Evolutionary conservation across 2,113 vertebrate genomes (phyloP).

Genomic region (Astur gentilis): DNA sequence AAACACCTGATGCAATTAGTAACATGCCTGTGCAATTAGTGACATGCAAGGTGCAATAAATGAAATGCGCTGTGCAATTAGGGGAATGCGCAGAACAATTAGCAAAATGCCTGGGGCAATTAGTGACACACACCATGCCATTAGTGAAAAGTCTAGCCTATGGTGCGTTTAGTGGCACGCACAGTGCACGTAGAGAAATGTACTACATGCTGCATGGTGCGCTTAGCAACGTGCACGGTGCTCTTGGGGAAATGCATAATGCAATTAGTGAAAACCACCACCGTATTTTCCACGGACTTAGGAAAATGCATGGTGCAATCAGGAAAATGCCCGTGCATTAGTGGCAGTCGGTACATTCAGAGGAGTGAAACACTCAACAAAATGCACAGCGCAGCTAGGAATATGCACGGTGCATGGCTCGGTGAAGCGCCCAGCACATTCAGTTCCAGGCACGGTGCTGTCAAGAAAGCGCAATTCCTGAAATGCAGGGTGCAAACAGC

Average conservation of each 20-base stretch:
- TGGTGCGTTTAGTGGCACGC: accelerated
- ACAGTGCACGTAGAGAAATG: accelerated
- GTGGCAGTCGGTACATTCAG: no score
- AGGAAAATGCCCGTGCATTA: background rate
- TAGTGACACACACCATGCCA: accelerated
- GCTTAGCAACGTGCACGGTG: background rate
- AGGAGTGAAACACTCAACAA: background rate
- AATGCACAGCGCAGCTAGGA: accelerated
- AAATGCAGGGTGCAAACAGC: background rate
- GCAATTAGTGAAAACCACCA: background rate
- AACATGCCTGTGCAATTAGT: background rate
- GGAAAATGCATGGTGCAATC: background rate
- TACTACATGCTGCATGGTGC: background rate
- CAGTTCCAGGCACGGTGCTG: accelerated
- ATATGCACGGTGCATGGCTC: accelerated
- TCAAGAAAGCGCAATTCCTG: no score
- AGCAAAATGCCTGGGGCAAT: background rate
- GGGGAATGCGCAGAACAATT: background rate
- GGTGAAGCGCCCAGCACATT: background rate
- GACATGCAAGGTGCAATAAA: background rate
- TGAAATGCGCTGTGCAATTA: no score
- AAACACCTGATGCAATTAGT: background rate
- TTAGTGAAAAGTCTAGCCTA: accelerated
- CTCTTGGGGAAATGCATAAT: background rate
- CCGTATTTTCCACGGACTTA: accelerated